Percentiles rank a stretch among this genome's conserved stretches.
Conservation (phyloP, 2,113 vertebrate genomes). For the Phyllopteryx taeniolatus region DNA sequence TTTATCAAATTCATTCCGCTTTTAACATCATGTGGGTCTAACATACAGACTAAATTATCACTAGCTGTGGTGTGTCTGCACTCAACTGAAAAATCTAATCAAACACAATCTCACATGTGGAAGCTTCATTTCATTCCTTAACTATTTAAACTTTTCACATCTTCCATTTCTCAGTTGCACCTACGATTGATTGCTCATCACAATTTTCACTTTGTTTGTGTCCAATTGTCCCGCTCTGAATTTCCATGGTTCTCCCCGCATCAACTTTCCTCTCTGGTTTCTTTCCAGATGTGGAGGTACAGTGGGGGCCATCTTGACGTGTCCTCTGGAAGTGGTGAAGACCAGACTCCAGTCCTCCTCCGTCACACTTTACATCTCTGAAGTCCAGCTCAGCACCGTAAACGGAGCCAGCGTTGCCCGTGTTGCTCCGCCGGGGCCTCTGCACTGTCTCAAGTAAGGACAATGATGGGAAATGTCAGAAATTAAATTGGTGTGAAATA, state of each 20-base stretch:
- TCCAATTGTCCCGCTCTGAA: neutral
- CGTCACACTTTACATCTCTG: slow-evolving; percentile 89
- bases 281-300: slow-evolving; percentile 90
- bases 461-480: neutral
- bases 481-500: neutral
- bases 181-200: neutral
- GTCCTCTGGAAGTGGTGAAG: slow-evolving; percentile 98
- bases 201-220: neutral
- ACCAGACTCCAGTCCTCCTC: slow-evolving; percentile 95
- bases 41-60: slow-evolving; percentile 11
- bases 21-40: neutral
- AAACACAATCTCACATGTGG: neutral
- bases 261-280: neutral
- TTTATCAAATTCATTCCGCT: neutral
- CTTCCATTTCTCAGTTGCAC: neutral
- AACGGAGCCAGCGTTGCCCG: slow-evolving; percentile 85
- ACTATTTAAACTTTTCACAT: neutral
- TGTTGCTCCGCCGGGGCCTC: slow-evolving; percentile 89
- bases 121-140: neutral
- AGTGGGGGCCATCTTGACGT: slow-evolving; percentile 96
- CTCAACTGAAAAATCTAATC: neutral
- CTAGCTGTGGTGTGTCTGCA: neutral
- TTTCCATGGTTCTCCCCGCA: neutral
- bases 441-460: slow-evolving; percentile 95
- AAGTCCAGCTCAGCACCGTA: slow-evolving; percentile 90